These are phyloP conservation scores for Anas georgica DNA, from an alignment of 2,797 vertebrate genomes.

Conservation along the genomic window DNA sequence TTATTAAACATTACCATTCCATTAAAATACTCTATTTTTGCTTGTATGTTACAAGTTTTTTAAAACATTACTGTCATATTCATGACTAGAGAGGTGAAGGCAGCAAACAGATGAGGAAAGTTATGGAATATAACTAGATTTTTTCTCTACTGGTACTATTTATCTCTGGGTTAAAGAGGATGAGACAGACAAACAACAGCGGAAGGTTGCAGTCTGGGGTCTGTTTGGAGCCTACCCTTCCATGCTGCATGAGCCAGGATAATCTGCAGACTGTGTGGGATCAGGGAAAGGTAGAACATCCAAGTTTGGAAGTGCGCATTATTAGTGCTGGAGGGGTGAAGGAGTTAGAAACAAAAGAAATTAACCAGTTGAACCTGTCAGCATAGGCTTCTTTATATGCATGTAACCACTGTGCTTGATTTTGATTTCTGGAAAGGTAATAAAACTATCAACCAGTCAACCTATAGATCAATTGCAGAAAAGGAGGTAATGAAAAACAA, in stretches of 20 bases:
- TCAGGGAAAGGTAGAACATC: neutral
- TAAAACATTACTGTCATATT: neutral
- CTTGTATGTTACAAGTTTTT: neutral
- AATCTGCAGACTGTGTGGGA: neutral
- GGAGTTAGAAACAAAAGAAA: constrained; percentile 6
- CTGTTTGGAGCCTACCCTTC: neutral
- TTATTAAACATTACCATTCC: neutral
- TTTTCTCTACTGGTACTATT: neutral
- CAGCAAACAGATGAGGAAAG: neutral
- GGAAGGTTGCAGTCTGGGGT: neutral
- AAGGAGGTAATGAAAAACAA: neutral
- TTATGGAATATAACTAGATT: neutral
- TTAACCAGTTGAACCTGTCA: neutral
- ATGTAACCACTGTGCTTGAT: neutral
- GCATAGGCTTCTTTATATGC: neutral
- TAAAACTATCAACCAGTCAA: neutral
- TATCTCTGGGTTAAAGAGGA: neutral
- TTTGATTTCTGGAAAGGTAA: neutral
- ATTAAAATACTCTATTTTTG: neutral
- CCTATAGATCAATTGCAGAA: neutral
- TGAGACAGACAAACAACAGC: neutral
- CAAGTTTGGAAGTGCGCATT: neutral
- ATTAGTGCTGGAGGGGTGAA: neutral
- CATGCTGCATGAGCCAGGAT: neutral
- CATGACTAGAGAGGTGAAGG: neutral